Base-by-base conservation (phyloP, 2,888 invertebrate species). In the Mycogona germanica region DNA sequence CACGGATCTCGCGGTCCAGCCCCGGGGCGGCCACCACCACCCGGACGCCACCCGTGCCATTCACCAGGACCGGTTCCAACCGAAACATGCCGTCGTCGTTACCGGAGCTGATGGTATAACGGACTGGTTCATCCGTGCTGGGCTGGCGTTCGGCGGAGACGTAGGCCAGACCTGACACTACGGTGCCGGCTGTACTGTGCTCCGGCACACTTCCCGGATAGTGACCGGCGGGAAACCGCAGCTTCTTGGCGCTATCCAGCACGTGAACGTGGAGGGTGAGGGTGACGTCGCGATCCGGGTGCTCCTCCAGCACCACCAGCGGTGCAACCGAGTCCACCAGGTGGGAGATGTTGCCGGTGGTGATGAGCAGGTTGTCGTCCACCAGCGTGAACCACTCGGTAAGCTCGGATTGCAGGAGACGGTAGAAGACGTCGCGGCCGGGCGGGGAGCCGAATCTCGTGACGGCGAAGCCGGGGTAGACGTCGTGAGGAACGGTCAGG, bases 281-380 rank as follows among this genome's bases (percentile, higher is more conserved):
- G 19, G 59, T 55, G 32, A 52, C 58, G 26, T 53, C 55, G 48
- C 60, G 59, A 68, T 86, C 87, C 3, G 82, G 81, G 46, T 82
- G 79, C 67, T 87, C 84, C 67, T 88, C 87, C 53, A 87, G 73
- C 21, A 89, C 81, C 51, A 87, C 78, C 55, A 89, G 76, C 67
- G 86, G 82, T 26, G 89, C 81, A 0, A 86, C 85, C 60, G 80
- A 78, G 68, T 88, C 82, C 57, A 87, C 79, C 57, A 91, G 72
- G 14, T 87, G 85, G 51, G 81, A 79, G 40, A 91, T 76, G 66
- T 88, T 87, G 37, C 86, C 81, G 26, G 87, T 89, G 44, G 89
- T 89, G 88, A 91, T 92, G 55, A 92, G 81, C 54, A 88, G 78
- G 50, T 91, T 91, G 69, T 88, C 84, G 61, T 83, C 81, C 55